A percentile compares a stretch with the other conserved stretches of the same genome.
Conservation (phyloP, 2,888 invertebrate genomes). For the Xestoiulus laeticollis region DNA sequence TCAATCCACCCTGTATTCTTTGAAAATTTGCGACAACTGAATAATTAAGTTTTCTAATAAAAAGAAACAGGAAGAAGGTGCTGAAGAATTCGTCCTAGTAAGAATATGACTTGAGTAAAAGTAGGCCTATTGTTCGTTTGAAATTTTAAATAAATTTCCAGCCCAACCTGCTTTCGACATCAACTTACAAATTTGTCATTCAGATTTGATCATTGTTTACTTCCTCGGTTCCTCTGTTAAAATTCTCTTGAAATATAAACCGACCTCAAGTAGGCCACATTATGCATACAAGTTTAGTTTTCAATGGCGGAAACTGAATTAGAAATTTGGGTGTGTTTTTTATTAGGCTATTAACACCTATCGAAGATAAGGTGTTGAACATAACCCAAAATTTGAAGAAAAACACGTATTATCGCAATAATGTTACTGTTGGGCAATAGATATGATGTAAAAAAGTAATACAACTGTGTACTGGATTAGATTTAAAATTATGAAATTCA, state of each 20-base stretch:
- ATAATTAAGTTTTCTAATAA: background rate
- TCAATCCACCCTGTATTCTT: background rate
- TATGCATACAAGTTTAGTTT: background rate
- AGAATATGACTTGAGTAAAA: background rate
- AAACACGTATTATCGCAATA: too few relatives aligned
- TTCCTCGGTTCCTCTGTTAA: background rate
- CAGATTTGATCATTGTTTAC: conserved; percentile 11
- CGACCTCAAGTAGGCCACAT: background rate
- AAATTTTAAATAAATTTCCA: conserved; percentile 8
- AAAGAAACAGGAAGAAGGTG: background rate
- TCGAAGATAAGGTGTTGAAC: background rate
- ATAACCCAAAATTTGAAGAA: background rate
- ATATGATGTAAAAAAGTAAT: too few relatives aligned
- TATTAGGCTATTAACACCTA: background rate
- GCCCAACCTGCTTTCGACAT: conserved; percentile 38
- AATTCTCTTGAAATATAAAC: background rate
- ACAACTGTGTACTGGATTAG: too few relatives aligned
- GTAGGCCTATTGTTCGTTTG: background rate
- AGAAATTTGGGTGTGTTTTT: background rate
- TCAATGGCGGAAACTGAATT: background rate
- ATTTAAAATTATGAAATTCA: too few relatives aligned
- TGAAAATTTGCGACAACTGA: background rate
- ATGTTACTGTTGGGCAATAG: too few relatives aligned
- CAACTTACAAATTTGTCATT: background rate
- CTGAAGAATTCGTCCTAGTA: background rate